These are phyloP conservation scores for Megalopta genalis DNA, from an alignment of 1,140 invertebrate species.

Conservation along the genomic window DNA sequence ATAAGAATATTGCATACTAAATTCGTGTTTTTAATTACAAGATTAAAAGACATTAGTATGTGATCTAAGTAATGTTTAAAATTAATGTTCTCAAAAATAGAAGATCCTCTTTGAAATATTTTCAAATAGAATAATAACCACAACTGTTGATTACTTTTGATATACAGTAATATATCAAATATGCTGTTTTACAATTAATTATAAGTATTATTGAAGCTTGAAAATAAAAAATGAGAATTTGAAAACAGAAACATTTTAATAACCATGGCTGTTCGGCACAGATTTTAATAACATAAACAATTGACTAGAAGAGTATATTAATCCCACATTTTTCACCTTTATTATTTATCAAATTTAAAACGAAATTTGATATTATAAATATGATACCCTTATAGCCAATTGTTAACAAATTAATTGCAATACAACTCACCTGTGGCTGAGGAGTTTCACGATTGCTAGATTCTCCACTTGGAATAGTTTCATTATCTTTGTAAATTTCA, in stretches of 20 bases:
- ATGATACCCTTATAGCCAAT: conserved; percentile 51
- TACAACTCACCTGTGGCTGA: conserved; percentile 69
- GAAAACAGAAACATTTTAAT: background rate
- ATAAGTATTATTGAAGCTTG: background rate
- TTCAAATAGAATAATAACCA: background rate
- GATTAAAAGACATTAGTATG: too few relatives aligned
- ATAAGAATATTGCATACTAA: too few relatives aligned
- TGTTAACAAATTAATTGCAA: conserved; percentile 35
- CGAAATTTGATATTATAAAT: background rate
- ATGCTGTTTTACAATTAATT: background rate
- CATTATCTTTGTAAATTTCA: conserved; percentile 66
- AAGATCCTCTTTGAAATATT: background rate
- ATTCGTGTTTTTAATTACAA: too few relatives aligned
- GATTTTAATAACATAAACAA: conserved; percentile 49
- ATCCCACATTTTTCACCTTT: background rate
- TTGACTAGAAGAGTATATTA: conserved; percentile 47
- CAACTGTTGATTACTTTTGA: background rate
- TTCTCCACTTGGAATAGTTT: conserved; percentile 61
- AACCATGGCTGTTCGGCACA: conserved; percentile 50
- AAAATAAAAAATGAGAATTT: background rate
- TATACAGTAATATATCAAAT: too few relatives aligned
- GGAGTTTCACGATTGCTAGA: conserved; percentile 70
- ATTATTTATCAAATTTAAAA: conserved; percentile 2
- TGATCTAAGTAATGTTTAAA: background rate
- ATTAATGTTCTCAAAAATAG: background rate